A percentile compares a stretch with the other conserved stretches of the same genome.
Conservation (phyloP, 2,113 vertebrate genomes). For the pig (Sus scrofa) region DNA sequence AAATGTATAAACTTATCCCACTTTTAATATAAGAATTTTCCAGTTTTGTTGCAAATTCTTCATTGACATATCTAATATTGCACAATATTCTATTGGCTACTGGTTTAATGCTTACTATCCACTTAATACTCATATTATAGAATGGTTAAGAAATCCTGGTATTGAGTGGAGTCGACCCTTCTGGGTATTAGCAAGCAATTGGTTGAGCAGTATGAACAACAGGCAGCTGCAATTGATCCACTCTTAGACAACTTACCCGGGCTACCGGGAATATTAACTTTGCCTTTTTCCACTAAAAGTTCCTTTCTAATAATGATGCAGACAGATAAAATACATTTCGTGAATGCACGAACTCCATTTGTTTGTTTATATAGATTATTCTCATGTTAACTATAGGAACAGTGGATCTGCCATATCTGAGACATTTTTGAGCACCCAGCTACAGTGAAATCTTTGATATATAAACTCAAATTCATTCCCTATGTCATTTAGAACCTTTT, state of each 20-base stretch:
- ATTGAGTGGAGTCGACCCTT: background rate
- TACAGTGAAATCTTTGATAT: background rate
- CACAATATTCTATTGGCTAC: conserved; percentile 14
- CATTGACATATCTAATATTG: background rate
- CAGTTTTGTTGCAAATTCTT: conserved; percentile 17
- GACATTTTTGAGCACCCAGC: background rate
- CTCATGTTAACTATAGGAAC: background rate
- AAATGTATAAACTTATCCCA: conserved; percentile 7
- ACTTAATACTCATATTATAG: background rate
- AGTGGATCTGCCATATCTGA: background rate
- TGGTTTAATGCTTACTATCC: background rate
- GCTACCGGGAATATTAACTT: conserved; percentile 37
- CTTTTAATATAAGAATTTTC: conserved; percentile 2
- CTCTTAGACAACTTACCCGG: background rate
- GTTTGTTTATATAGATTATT: background rate
- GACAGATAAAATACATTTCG: background rate
- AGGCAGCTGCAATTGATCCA: background rate
- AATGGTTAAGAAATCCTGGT: background rate
- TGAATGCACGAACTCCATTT: conserved; percentile 18
- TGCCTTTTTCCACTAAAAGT: conserved; percentile 5
- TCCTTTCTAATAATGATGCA: background rate
- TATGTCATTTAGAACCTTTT: conserved; percentile 7
- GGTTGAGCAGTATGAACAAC: background rate
- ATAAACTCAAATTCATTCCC: background rate
- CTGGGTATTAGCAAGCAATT: background rate